Evolutionary conservation across 1,140 invertebrate genomes (phyloP).

Genomic region (Geopemphigus sp.): DNA sequence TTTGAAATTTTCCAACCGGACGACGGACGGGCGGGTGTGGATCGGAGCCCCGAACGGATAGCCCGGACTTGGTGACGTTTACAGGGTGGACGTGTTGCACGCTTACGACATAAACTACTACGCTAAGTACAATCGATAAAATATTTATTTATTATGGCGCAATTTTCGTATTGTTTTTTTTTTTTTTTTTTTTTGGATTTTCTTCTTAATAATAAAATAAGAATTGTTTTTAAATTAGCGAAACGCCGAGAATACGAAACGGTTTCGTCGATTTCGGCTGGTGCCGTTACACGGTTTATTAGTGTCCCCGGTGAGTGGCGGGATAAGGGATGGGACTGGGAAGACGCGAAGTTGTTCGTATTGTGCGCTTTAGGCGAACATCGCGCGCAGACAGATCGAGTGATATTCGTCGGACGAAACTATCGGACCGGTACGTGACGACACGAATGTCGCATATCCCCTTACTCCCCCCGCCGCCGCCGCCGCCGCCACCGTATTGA

Average conservation of each 20-base stretch:
- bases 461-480: too few species aligned
- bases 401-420: not conserved
- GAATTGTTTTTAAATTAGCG: not conserved
- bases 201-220: slow-evolving; percentile 7
- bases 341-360: not conserved
- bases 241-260: not conserved
- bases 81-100: not conserved
- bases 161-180: not conserved
- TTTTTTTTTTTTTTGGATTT: not conserved
- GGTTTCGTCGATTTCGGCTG: not conserved
- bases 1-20: too few species aligned
- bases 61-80: not conserved
- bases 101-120: not conserved
- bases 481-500: too few species aligned
- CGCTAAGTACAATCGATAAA: not conserved
- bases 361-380: not conserved
- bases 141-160: slow-evolving; percentile 32
- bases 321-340: not conserved
- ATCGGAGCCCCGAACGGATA: not conserved
- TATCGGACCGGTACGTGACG: not conserved
- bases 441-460: too few species aligned
- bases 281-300: not conserved
- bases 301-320: too few species aligned
- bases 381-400: slow-evolving; percentile 9
- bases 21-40: too few species aligned